These are phyloP conservation scores for Lanistes nyassanus DNA, from an alignment of 1,140 invertebrate species.

Conservation along the genomic window DNA sequence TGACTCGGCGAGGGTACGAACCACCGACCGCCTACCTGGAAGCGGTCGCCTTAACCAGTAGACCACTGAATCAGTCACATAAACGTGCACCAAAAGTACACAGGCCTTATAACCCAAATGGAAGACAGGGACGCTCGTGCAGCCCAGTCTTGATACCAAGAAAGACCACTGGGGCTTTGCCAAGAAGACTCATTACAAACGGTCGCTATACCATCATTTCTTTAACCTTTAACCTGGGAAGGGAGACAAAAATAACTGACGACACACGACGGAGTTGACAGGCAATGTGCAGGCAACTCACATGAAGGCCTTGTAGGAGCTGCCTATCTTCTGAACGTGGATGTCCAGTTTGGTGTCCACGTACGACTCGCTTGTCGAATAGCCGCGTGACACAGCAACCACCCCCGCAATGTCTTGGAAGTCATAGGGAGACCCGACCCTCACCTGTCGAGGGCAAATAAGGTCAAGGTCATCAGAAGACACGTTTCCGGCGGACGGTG, in stretches of 20 bases:
- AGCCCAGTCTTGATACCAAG: too few species aligned
- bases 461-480: not conserved
- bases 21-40: too few species aligned
- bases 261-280: not conserved
- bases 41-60: too few species aligned
- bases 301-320: slow-evolving; percentile 97
- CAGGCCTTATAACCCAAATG: not conserved
- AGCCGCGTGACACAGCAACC: slow-evolving; percentile 88
- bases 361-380: slow-evolving; percentile 94
- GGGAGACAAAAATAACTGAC: not conserved
- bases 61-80: too few species aligned
- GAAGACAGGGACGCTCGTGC: too few species aligned
- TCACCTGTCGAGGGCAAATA: slow-evolving; percentile 54
- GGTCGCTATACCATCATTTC: too few species aligned
- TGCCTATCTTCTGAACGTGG: slow-evolving; percentile 96
- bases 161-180: too few species aligned
- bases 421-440: slow-evolving; percentile 67
- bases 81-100: not conserved
- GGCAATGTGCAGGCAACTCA: slow-evolving; percentile 71
- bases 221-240: not conserved
- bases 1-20: too few species aligned
- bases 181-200: too few species aligned
- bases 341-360: slow-evolving; percentile 97
- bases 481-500: too few species aligned
- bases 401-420: slow-evolving; percentile 85